Conservation (phyloP, 2,888 invertebrate genomes). For the Drymonia ruficornis region DNA sequence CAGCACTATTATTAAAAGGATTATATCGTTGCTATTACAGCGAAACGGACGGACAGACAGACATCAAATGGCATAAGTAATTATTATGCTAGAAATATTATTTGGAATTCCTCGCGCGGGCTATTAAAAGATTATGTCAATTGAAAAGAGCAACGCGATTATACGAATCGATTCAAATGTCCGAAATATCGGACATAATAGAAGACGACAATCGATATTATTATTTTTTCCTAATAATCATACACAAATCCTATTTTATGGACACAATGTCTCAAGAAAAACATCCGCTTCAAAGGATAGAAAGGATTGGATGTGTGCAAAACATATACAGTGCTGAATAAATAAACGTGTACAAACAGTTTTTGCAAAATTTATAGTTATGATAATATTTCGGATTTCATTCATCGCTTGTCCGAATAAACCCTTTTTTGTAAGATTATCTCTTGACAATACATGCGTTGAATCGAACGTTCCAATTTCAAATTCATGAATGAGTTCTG, state of each 20-base stretch:
- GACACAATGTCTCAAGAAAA: slow-evolving; percentile 65
- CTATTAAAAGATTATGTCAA: slow-evolving; percentile 21
- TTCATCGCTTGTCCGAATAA: slow-evolving; percentile 49
- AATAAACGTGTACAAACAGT: slow-evolving; percentile 78
- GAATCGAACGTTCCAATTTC: slow-evolving; percentile 45
- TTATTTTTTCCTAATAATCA: slow-evolving; percentile 47
- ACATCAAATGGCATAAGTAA: no score
- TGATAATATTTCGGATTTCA: slow-evolving; percentile 68
- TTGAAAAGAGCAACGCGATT: slow-evolving; percentile 34
- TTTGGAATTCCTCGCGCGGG: not conserved
- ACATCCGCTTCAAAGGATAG: slow-evolving; percentile 70
- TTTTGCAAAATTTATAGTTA: slow-evolving; percentile 55
- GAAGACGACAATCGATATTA: slow-evolving; percentile 43
- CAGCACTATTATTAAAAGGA: no score
- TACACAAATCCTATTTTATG: slow-evolving; percentile 51
- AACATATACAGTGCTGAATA: slow-evolving; percentile 63
- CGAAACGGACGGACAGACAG: no score
- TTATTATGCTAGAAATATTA: not conserved
- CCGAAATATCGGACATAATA: slow-evolving; percentile 29
- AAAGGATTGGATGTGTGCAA: slow-evolving; percentile 65
- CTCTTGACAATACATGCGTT: slow-evolving; percentile 41
- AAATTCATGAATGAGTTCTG: slow-evolving; percentile 35
- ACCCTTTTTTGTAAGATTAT: slow-evolving; percentile 51
- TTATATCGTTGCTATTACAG: no score
- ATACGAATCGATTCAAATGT: slow-evolving; percentile 28